Conservation (phyloP, 2,888 invertebrate species). For the Esperia sulphurella region DNA sequence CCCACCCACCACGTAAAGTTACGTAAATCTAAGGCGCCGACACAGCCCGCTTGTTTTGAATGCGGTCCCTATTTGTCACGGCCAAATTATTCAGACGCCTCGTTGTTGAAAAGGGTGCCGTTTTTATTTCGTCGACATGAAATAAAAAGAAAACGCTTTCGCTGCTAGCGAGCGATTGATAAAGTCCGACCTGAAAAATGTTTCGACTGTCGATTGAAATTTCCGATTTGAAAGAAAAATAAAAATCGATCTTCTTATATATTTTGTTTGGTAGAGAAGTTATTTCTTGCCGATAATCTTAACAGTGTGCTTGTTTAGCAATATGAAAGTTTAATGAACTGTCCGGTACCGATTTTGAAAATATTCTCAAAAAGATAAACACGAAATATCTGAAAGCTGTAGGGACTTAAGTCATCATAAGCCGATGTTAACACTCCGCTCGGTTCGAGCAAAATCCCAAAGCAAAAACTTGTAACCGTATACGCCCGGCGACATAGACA, state of each 20-base stretch:
- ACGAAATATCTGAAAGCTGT: constrained; percentile 11
- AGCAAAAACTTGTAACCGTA: constrained; percentile 14
- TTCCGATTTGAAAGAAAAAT: too few relatives aligned
- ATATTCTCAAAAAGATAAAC: background rate
- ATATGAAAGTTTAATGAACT: background rate
- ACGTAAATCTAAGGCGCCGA: constrained; percentile 5
- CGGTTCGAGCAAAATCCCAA: constrained; percentile 3
- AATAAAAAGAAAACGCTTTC: background rate
- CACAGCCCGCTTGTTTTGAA: constrained; percentile 44
- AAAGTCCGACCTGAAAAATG: background rate
- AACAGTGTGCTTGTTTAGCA: too few relatives aligned
- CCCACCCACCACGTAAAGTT: constrained; percentile 2
- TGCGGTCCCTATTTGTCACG: constrained; percentile 56
- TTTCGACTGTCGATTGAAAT: background rate
- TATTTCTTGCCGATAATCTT: too few relatives aligned
- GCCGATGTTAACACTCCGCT: constrained; percentile 11
- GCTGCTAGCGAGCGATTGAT: background rate
- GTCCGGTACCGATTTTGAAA: background rate
- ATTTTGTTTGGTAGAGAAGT: too few relatives aligned
- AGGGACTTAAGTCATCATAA: constrained; percentile 10
- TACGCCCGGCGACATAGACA: constrained; percentile 13
- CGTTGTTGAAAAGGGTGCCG: constrained; percentile 49
- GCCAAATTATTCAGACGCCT: constrained; percentile 59
- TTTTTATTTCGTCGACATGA: constrained; percentile 15
- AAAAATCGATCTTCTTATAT: too few relatives aligned